Evolutionary conservation across 2,888 invertebrate species (phyloP).

Genomic region (Pheosia tremula): DNA sequence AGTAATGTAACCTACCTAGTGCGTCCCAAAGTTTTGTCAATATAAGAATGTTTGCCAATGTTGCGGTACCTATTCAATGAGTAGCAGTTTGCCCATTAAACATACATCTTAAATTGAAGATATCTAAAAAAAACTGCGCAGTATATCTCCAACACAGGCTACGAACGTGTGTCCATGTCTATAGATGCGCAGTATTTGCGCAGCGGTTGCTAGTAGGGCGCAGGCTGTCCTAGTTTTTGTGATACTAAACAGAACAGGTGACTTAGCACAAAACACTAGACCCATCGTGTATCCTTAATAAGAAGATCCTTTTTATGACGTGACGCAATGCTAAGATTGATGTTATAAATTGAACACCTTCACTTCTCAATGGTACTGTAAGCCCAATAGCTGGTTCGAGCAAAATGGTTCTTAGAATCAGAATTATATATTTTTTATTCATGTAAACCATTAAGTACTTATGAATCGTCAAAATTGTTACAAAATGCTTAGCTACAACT

Average conservation of each 20-base stretch:
- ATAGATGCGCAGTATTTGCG: background rate
- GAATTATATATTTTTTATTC: too few species aligned
- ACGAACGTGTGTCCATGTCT: background rate
- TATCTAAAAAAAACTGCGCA: background rate
- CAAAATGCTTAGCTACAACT: too few species aligned
- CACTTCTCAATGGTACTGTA: too few species aligned
- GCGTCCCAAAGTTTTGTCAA: background rate
- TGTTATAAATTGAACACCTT: too few species aligned
- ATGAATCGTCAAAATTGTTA: too few species aligned
- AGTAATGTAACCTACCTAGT: background rate
- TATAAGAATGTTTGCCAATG: background rate
- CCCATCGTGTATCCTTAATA: background rate
- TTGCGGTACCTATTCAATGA: too few species aligned
- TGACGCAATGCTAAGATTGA: too few species aligned
- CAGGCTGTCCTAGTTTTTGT: slow-evolving; percentile 1
- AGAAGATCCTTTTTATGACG: too few species aligned
- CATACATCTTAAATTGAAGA: background rate
- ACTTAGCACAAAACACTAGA: background rate
- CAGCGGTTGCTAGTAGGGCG: background rate
- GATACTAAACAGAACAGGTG: background rate
- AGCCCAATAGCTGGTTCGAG: too few species aligned
- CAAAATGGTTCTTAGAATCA: too few species aligned
- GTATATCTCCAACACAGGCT: background rate
- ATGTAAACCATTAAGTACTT: too few species aligned
- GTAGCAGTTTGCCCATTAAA: too few species aligned